These are phyloP conservation scores for Tortrix viridana DNA, from an alignment of 2,888 invertebrate species.

Conservation along the genomic window DNA sequence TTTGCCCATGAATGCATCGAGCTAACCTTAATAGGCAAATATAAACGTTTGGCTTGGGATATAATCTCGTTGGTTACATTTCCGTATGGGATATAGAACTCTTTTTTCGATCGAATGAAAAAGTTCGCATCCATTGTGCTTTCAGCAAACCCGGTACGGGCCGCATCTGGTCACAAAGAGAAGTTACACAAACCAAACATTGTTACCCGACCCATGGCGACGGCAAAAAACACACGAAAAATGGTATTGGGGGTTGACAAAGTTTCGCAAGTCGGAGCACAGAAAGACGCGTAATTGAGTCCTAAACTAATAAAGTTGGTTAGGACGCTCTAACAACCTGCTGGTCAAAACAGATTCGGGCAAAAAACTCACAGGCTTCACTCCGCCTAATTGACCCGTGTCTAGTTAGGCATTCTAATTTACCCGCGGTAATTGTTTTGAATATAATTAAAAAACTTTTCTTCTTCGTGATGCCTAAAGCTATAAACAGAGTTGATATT, in stretches of 20 bases:
- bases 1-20: no score
- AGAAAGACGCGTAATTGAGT: slow-evolving; percentile 65
- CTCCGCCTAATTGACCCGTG: slow-evolving; percentile 60
- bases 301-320: slow-evolving; percentile 78
- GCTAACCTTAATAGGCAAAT: no score
- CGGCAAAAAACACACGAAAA: slow-evolving; percentile 55
- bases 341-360: slow-evolving; percentile 71
- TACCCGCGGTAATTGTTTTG: slow-evolving; percentile 60
- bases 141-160: slow-evolving; percentile 58
- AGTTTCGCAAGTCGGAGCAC: slow-evolving; percentile 16
- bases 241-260: slow-evolving; percentile 26
- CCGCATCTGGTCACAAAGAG: slow-evolving; percentile 66
- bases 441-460: slow-evolving; percentile 64
- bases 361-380: slow-evolving; percentile 58
- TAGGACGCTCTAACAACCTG: slow-evolving; percentile 56
- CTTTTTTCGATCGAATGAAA: slow-evolving; percentile 47
- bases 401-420: slow-evolving; percentile 64
- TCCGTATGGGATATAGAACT: neutral
- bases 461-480: slow-evolving; percentile 58
- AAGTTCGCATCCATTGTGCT: slow-evolving; percentile 66
- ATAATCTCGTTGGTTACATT: neutral
- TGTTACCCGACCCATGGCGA: slow-evolving; percentile 63
- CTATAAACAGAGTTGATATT: slow-evolving; percentile 48
- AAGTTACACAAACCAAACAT: slow-evolving; percentile 67
- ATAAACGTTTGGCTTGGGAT: neutral